phyloP scores from a whole-genome alignment of 2,888 invertebrate genomes.

The Hartigia nigra region DNA sequence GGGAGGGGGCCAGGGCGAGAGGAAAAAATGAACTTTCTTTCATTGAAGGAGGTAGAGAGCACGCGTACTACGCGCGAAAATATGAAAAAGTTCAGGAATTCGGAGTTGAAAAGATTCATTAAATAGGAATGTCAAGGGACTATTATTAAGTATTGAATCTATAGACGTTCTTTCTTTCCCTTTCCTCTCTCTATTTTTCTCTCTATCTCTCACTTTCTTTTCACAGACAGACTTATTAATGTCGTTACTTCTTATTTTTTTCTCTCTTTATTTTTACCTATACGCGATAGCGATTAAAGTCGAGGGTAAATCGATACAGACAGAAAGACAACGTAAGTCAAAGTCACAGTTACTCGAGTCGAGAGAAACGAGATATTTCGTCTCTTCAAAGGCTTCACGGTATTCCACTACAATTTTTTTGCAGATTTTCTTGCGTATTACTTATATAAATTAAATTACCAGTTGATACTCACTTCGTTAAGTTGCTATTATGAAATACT shows the following conservation, averaged over 20 bases:
- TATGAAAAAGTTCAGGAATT: conserved; percentile 21
- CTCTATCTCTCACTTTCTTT: conserved; percentile 13
- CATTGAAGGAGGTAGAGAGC: conserved; percentile 39
- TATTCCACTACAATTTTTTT: conserved; percentile 43
- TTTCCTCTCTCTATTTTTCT: conserved; percentile 19
- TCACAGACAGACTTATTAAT: conserved; percentile 9
- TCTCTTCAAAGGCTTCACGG: conserved; percentile 44
- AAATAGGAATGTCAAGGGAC: conserved; percentile 57
- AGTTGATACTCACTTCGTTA: conserved; percentile 52
- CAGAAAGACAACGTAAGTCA: conserved; percentile 17
- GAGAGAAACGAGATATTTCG: conserved; percentile 32
- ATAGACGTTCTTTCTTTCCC: neutral
- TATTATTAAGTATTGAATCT: conserved; percentile 32
- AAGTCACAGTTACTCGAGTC: conserved; percentile 12
- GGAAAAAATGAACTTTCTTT: too few species aligned
- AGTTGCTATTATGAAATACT: conserved; percentile 48
- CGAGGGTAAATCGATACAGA: conserved; percentile 31
- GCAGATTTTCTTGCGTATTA: conserved; percentile 46
- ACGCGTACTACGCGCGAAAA: conserved; percentile 22
- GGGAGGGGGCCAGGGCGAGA: conserved; percentile 19
- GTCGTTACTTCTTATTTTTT: neutral
- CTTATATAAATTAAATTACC: conserved; percentile 60
- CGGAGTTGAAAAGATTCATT: conserved; percentile 35
- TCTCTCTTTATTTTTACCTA: neutral
- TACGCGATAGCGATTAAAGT: conserved; percentile 21